Evolutionary conservation across 2,888 invertebrate species (phyloP), one percentile per base, ranked within the genome.

Genomic region (Drosophila lacicola): DNA sequence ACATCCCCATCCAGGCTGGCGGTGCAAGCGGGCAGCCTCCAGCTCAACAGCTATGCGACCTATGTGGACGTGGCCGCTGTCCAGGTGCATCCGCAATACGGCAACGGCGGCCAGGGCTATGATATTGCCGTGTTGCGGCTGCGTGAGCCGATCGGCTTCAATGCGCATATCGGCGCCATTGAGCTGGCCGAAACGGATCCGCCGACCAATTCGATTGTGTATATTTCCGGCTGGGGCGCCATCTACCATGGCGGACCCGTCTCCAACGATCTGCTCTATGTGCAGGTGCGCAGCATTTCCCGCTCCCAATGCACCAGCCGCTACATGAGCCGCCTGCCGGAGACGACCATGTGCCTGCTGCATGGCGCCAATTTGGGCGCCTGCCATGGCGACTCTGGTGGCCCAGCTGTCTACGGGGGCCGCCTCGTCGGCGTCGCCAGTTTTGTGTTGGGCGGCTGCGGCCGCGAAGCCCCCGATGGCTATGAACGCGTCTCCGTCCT

Each of bases 351-450:
- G n/a, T 92, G 92, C 49, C 78, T 92, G 70, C 68, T 82, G 5
- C 88, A 89, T 9, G 68, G 61, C 13, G 54, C 65, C 54, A 60
- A 68, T 17, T 69, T 88, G 70, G 92, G 92, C 8, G 90, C 88
- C 29, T 92, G 92, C 49, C 79, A 84, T 29, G 92, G 91, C 10
- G 92, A 92, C 62, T 91, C 91, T 2, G 92, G 92, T 36, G 92
- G 92, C 10, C 92, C 92, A n/a, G 91, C 91, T n/a, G 76, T 88
- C 34, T 90, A 88, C 33, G 67, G 80, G 0, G 79, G 75, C 0
- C 63, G 67, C 21, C 67, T 92, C 25, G 87, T 90, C 10, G 92
- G 92, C 51, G 76, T 92, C 21, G 87, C 91, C 53, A 91, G 90
- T 42, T 92, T 90, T 56, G 78, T 90, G 10, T 46, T 90, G 3